Evolutionary conservation across 2,888 invertebrate genomes (phyloP), one percentile per base, ranked within the genome.

Genomic region (Acleris sparsana): DNA sequence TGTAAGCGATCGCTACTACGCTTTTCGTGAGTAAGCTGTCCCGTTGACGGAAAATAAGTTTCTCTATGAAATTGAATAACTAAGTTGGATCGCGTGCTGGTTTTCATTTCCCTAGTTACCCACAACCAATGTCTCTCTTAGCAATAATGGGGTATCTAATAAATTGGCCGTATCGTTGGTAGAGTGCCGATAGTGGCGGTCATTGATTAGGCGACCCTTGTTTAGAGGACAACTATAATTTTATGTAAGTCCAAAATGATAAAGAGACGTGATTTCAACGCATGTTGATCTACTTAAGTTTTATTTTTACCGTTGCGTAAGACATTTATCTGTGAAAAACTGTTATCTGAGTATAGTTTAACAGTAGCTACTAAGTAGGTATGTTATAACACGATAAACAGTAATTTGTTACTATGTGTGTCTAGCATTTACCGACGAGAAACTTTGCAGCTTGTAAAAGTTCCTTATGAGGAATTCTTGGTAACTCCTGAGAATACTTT

Each of bases 41-140:
- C 73, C 71, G 79, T 75, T 77, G 77, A 81, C 83, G 84, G 86
- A 83, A 85, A 86, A 85, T 86, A 89, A 87, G 84, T 88, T 88
- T 84, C 78, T 82, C 83, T 87, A 87, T 85, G 85, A 88, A 88
- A 91, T 90, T 89, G 87, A 89, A 88, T 88, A 86, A 39, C 39
- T 74, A 76, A 77, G 73, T 70, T 49, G 67, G 80, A 79, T 89
- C 80, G 91, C 91, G 90, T 91, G 90, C 75, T 70, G 69, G 60
- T 70, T 69, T 82, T 80, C 82, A 87, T 86, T 88, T 83, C 76
- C 80, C 73, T 72, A 80, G 80, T 79, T 79, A 76, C 78, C 79
- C 78, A 72, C 78, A 74, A 75, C 78, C 86, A 80, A 86, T 86
- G 87, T 89, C 87, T 89, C 84, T 88, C 85, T 87, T 80, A 76